These are phyloP conservation scores for Akabosia matsudoensis DNA, from an alignment of 1,140 invertebrate genomes.

Conservation along the genomic window DNA sequence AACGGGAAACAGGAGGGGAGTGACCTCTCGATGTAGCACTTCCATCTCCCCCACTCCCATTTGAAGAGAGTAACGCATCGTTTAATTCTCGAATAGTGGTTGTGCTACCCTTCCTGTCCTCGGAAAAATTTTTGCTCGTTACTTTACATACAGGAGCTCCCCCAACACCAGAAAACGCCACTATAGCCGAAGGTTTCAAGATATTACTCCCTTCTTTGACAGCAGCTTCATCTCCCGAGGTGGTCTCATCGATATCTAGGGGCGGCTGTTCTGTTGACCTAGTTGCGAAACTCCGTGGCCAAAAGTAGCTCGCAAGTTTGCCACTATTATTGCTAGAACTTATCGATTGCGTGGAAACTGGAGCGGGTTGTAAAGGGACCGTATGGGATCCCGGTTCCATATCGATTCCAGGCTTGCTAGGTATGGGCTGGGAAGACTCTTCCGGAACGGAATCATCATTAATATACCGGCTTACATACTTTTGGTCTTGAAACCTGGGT, in stretches of 20 bases:
- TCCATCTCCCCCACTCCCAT: not conserved
- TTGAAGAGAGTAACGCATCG: too few relatives aligned
- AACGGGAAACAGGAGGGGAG: not conserved
- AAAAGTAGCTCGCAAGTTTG: not conserved
- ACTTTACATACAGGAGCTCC: not conserved
- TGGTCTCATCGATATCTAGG: not conserved
- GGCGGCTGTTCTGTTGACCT: not conserved
- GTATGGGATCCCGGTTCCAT: too few relatives aligned
- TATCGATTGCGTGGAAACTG: too few relatives aligned
- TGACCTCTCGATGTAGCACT: not conserved
- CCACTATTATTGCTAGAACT: slow-evolving; percentile 17
- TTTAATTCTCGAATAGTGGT: not conserved
- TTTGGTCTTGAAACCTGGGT: slow-evolving; percentile 37
- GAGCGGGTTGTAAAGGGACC: too few relatives aligned
- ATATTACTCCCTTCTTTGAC: not conserved
- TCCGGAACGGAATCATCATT: slow-evolving; percentile 26
- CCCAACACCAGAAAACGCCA: not conserved
- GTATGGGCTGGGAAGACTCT: slow-evolving; percentile 17
- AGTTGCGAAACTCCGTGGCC: not conserved
- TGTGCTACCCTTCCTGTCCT: not conserved
- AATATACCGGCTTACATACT: slow-evolving; percentile 43
- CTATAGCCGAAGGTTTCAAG: not conserved
- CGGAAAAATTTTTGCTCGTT: not conserved
- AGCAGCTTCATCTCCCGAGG: not conserved
- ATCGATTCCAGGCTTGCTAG: too few relatives aligned